Evolutionary conservation across 2,888 invertebrate genomes (phyloP).

Genomic region (Chrysolina oricalcia): DNA sequence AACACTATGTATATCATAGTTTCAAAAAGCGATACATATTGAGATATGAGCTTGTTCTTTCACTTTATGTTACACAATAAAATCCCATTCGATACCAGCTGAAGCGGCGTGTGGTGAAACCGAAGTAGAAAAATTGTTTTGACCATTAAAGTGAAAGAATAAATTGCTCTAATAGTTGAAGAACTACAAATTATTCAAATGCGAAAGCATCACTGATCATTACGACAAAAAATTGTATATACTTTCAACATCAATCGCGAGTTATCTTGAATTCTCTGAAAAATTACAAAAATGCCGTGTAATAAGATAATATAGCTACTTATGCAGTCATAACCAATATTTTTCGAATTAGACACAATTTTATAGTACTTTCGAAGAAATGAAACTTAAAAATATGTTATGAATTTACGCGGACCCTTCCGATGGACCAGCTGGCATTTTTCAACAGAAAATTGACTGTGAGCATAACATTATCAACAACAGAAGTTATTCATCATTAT

Average conservation of each 20-base stretch:
- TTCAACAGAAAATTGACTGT: background rate
- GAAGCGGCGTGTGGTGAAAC: background rate
- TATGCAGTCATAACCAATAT: constrained; percentile 5
- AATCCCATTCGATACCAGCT: no score
- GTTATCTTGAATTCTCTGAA: constrained; percentile 5
- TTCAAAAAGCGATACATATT: no score
- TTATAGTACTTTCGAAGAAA: constrained; percentile 6
- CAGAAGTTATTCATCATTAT: background rate
- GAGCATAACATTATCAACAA: background rate
- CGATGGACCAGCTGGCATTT: background rate
- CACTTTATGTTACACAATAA: no score
- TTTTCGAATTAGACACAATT: background rate
- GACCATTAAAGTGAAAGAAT: constrained; percentile 9
- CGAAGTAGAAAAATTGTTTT: background rate
- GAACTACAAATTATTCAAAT: constrained; percentile 5
- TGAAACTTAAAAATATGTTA: constrained; percentile 4
- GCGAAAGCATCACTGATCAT: constrained; percentile 5
- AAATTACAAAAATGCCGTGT: constrained; percentile 1
- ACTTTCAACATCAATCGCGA: background rate
- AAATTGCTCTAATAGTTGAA: background rate
- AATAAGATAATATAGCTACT: background rate
- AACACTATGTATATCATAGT: no score
- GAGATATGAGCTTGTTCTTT: no score
- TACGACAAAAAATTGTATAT: background rate
- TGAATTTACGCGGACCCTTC: background rate